phyloP scores from a whole-genome alignment of 53 echinoderm and acorn worm species.

The Temnopleurus reevesii region DNA sequence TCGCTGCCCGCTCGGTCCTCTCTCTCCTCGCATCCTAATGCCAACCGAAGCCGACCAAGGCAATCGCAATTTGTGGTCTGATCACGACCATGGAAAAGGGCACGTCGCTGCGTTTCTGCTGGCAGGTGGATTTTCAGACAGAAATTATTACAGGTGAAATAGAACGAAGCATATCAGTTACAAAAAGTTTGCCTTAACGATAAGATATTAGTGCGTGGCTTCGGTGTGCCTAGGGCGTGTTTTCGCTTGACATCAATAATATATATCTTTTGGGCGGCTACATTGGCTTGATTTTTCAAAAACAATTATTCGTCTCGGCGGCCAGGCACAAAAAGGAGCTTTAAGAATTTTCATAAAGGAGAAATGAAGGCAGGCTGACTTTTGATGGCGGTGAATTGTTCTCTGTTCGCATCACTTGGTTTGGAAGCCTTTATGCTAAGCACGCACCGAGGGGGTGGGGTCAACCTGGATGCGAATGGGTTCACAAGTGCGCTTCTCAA shows the following conservation, averaged over 20 bases:
- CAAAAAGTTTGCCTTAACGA: constrained; percentile 54
- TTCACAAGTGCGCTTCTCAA: neutral
- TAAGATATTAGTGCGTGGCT: constrained; percentile 54
- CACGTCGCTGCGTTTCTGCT: constrained; percentile 35
- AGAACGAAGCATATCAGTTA: constrained; percentile 50
- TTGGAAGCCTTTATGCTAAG: constrained; percentile 28
- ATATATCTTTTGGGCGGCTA: constrained; percentile 26
- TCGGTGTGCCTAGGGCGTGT: constrained; percentile 41
- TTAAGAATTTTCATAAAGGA: neutral
- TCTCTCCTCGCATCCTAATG: constrained; percentile 39
- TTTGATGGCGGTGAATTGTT: constrained; percentile 51
- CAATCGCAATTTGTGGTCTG: constrained; percentile 39
- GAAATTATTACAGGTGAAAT: constrained; percentile 61
- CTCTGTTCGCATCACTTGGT: constrained; percentile 41
- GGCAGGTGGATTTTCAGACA: constrained; percentile 53
- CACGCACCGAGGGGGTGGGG: constrained; percentile 42
- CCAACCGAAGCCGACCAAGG: constrained; percentile 19
- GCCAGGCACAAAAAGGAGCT: constrained; percentile 12
- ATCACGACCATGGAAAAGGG: constrained; percentile 40
- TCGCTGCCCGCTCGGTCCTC: constrained; percentile 9
- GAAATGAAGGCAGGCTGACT: constrained; percentile 9
- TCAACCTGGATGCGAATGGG: neutral
- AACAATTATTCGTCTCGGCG: constrained; percentile 55
- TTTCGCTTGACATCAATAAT: constrained; percentile 52
- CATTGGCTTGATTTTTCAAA: constrained; percentile 55